phyloP scores from a whole-genome alignment of 1,140 invertebrate genomes.

The Laupala kohalensis region DNA sequence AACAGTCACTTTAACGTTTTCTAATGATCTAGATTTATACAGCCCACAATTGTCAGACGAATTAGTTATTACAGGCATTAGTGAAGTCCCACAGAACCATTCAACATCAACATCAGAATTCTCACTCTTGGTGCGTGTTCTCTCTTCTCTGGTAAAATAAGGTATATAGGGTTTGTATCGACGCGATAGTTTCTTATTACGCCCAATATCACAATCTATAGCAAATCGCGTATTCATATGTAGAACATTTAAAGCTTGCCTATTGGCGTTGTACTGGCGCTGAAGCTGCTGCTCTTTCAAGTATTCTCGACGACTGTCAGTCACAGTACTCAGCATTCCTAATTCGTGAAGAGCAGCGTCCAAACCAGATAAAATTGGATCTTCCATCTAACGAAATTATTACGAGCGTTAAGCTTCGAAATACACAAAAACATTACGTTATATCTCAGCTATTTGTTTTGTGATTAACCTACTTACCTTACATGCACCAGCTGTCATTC shows the following conservation, averaged over 20 bases:
- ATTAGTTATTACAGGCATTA: not conserved
- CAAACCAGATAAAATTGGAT: slow-evolving; percentile 17
- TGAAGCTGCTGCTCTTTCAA: slow-evolving; percentile 29
- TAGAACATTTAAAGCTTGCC: slow-evolving; percentile 29
- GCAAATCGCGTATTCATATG: slow-evolving; percentile 38
- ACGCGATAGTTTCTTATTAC: slow-evolving; percentile 24
- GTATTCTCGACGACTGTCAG: slow-evolving; percentile 37
- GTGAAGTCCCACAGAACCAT: not conserved
- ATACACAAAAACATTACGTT: not conserved
- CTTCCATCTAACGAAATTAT: not conserved
- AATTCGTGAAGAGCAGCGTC: slow-evolving; percentile 40
- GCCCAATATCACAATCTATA: slow-evolving; percentile 40
- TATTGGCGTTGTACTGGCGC: not conserved
- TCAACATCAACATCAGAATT: slow-evolving; percentile 33
- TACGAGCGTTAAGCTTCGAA: not conserved
- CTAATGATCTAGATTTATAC: slow-evolving; percentile 1
- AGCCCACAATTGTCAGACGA: not conserved
- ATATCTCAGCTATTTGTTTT: not conserved
- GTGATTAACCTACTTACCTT: not conserved
- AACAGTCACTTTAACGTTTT: not conserved
- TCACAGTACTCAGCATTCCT: slow-evolving; percentile 40
- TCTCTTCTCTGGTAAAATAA: slow-evolving; percentile 22
- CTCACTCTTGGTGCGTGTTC: slow-evolving; percentile 41
- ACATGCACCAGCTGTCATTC: not conserved
- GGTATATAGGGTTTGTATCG: slow-evolving; percentile 24